Evolutionary conservation across 2,888 invertebrate genomes (phyloP), one percentile per base, ranked within the genome.

Genomic region (Sarcophaga carnaria): DNA sequence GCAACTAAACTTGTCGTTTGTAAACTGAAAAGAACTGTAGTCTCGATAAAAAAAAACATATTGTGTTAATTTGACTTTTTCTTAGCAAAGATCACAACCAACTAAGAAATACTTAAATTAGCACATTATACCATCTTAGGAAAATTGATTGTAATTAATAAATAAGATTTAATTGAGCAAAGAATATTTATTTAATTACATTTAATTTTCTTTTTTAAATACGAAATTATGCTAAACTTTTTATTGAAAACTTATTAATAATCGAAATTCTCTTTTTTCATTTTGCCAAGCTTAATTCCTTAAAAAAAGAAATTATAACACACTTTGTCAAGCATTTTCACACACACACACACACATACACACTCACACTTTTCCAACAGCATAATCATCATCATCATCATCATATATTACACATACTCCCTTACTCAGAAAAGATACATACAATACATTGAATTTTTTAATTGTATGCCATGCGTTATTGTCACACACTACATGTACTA

Each of bases 221-320:
- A 22, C n/a, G 20, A 66, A 62, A 4, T 64, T 74, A 49, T 45
- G 64, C 45, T 27, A 20, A 17, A 1, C 37, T 64, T 66, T 63
- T 22, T 37, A 47, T 69, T 77, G 59, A 2, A 25, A 37, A 54
- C 76, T 79, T 79, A 71, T 62, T 84, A 84, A 84, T 84, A 69
- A 79, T 14, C 2, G 45, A 67, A 74, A 78, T 84, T 82, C 64
- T 80, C 82, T 81, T 81, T 86, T 84, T 81, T 78, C 70, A 78
- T 83, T 69, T 78, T 27, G 76, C 77, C 45, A 86, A 78, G 86
- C 83, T 81, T 80, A 60, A 63, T 72, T 80, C 76, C 37, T 45
- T 63, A 67, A 86, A 70, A 37, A 8, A 8, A 37, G 8, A 37
- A 75, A 45, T 22, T 22, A 27, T 79, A 80, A 70, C 47, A 64